Evolutionary conservation across 2,797 vertebrate species (phyloP).

Genomic region (Onychomys torridus): DNA sequence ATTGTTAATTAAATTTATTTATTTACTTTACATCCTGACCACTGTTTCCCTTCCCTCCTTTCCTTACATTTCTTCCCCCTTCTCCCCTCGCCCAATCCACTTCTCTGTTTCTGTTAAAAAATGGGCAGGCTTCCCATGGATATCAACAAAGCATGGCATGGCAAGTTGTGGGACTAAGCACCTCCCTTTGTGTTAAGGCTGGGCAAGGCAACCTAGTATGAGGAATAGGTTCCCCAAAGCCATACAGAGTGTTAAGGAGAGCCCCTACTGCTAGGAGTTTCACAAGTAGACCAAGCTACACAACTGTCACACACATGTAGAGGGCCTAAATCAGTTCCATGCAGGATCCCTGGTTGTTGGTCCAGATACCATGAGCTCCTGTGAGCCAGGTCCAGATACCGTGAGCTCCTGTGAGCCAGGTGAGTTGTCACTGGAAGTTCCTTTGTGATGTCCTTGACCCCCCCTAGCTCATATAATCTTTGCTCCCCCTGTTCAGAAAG

Average conservation of each 20-base stretch:
- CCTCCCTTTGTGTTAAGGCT: neutral
- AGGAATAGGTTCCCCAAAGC: neutral
- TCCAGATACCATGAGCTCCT: neutral
- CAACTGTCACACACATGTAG: neutral
- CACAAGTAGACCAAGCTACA: neutral
- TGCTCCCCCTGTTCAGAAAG: rapidly evolving
- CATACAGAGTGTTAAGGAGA: neutral
- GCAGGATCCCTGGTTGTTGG: neutral
- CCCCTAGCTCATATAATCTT: neutral
- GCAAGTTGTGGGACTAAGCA: neutral
- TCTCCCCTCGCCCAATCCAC: neutral
- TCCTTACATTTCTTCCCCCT: neutral
- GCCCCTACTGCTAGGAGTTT: neutral
- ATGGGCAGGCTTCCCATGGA: neutral
- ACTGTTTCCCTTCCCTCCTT: neutral
- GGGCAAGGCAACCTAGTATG: neutral
- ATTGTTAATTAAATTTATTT: neutral
- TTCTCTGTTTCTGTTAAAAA: neutral
- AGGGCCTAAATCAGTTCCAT: neutral
- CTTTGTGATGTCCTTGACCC: neutral
- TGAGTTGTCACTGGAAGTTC: neutral
- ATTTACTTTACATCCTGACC: neutral
- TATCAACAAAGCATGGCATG: neutral
- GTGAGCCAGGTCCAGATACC: neutral
- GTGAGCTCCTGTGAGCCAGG: neutral